phyloP scores from a whole-genome alignment of 2,888 invertebrate species.

The Epicampocera succincta region DNA sequence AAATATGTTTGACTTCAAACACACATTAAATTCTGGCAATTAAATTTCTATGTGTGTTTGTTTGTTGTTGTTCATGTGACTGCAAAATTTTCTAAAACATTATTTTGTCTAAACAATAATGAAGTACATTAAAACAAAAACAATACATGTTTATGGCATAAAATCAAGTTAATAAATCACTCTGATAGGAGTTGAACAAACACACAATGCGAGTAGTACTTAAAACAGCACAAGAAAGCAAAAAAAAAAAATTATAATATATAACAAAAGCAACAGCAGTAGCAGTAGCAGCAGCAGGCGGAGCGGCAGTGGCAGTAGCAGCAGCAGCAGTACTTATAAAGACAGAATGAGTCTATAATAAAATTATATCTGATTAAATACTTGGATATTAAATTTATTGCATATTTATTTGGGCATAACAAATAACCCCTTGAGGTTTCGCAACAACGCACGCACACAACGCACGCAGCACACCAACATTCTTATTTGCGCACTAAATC shows the following conservation, averaged over 20 bases:
- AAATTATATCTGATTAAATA: constrained; percentile 70
- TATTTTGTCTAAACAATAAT: constrained; percentile 46
- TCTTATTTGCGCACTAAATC: constrained; percentile 3
- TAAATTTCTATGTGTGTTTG: constrained; percentile 1
- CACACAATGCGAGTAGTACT: constrained; percentile 17
- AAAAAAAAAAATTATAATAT: constrained; percentile 10
- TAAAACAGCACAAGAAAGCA: constrained; percentile 9
- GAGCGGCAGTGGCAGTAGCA: no score
- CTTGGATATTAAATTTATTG: constrained; percentile 70
- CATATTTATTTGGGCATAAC: constrained; percentile 69
- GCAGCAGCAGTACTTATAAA: constrained; percentile 7
- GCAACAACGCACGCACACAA: constrained; percentile 47
- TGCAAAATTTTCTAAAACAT: constrained; percentile 43
- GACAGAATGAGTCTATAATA: constrained; percentile 59
- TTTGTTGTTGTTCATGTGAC: background rate
- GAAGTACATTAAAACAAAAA: constrained; percentile 40
- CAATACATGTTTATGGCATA: constrained; percentile 61
- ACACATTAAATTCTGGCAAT: constrained; percentile 6
- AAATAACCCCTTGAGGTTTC: constrained; percentile 65
- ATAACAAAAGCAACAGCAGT: constrained; percentile 1
- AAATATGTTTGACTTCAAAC: background rate
- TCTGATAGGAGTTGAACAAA: constrained; percentile 49
- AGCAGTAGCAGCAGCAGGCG: no score
- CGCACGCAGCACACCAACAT: background rate
- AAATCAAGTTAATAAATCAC: constrained; percentile 68